Evolutionary conservation across 2,888 invertebrate genomes (phyloP).

Genomic region (Latrodectus hesperus): DNA sequence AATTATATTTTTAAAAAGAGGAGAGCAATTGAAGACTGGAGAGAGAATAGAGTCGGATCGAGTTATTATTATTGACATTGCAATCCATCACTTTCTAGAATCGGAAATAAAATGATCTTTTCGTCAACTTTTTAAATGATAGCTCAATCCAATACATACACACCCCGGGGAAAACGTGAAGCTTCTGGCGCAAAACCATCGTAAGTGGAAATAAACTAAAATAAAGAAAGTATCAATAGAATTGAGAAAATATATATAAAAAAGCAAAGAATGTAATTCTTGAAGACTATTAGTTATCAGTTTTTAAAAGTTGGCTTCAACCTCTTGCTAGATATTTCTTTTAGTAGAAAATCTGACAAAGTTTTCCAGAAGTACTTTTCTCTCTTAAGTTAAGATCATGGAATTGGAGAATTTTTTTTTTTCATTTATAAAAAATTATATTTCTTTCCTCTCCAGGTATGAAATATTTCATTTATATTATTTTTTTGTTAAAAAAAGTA

Average conservation of each 20-base stretch:
- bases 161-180: conserved; percentile 49
- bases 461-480: background rate
- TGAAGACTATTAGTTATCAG: conserved; percentile 67
- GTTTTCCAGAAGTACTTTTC: conserved; percentile 18
- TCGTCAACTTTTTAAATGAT: conserved; percentile 68
- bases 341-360: conserved; percentile 25
- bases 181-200: conserved; percentile 7
- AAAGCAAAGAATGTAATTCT: conserved; percentile 25
- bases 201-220: conserved; percentile 22
- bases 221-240: conserved; percentile 39
- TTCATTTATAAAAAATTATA: background rate
- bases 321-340: conserved; percentile 46
- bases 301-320: conserved; percentile 65
- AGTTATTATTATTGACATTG: conserved; percentile 67
- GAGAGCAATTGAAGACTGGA: conserved; percentile 18
- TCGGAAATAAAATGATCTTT: conserved; percentile 68
- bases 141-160: conserved; percentile 61
- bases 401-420: background rate
- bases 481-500: background rate
- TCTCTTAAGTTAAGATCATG: conserved; percentile 16
- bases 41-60: conserved; percentile 12
- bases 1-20: background rate
- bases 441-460: background rate
- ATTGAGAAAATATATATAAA: conserved; percentile 1
- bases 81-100: conserved; percentile 66